Conservation (phyloP, 1,140 invertebrate species). For the Trichomalopsis sarcophagae region DNA sequence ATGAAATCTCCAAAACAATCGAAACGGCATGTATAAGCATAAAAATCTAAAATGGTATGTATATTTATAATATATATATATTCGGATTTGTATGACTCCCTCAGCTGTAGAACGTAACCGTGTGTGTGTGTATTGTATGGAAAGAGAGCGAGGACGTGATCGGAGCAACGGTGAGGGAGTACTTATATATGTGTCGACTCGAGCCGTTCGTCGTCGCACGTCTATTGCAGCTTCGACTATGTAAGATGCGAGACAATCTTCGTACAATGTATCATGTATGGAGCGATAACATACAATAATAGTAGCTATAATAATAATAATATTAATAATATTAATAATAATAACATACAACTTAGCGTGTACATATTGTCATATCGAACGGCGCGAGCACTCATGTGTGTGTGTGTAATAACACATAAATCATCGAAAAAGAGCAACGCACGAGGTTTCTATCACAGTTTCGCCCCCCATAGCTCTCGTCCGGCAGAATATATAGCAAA, state of each 20-base stretch:
- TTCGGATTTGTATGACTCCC: no score
- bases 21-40: conserved; percentile 22
- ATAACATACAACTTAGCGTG: neutral
- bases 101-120: no score
- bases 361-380: conserved; percentile 24
- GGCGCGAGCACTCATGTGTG: conserved; percentile 20
- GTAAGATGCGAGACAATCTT: neutral
- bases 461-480: conserved; percentile 24
- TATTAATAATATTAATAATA: neutral
- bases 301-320: no score
- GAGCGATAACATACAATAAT: no score
- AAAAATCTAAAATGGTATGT: no score
- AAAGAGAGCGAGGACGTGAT: neutral
- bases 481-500: conserved; percentile 23
- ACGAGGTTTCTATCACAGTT: conserved; percentile 51
- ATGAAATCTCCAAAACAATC: conserved; percentile 37
- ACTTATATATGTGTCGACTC: neutral
- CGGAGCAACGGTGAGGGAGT: neutral
- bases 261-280: neutral
- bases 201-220: neutral
- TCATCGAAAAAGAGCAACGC: conserved; percentile 19
- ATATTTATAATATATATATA: no score
- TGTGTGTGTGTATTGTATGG: neutral
- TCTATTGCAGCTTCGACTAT: neutral
- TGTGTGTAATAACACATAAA: neutral